Percentiles rank a stretch among this genome's conserved stretches.
These are phyloP conservation scores for Teinopalpus imperialis DNA, from an alignment of 2,888 invertebrate species.

Conservation along the genomic window DNA sequence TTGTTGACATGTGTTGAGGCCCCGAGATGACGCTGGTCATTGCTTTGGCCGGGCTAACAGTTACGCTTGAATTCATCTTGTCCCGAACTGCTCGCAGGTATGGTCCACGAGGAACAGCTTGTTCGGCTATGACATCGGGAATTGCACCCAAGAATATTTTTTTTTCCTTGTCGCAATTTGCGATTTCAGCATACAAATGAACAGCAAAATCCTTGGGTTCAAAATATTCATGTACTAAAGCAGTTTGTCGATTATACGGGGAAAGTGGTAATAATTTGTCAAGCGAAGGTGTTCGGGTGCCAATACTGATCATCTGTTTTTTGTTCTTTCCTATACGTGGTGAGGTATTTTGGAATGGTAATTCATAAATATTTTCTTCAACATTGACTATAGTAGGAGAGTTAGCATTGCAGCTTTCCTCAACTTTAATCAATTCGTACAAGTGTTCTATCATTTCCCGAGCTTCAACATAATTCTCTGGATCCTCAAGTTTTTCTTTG, in stretches of 20 bases:
- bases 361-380: conserved; percentile 84
- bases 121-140: conserved; percentile 71
- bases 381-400: conserved; percentile 35
- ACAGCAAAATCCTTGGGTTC: conserved; percentile 79
- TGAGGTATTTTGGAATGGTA: conserved; percentile 76
- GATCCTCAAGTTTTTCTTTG: conserved; percentile 86
- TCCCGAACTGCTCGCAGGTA: conserved; percentile 84
- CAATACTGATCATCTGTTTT: conserved; percentile 76
- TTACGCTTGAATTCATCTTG: conserved; percentile 58
- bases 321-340: conserved; percentile 62
- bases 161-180: conserved; percentile 68
- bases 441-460: conserved; percentile 89
- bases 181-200: conserved; percentile 84
- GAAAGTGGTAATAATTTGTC: conserved; percentile 79
- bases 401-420: conserved; percentile 84
- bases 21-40: conserved; percentile 39
- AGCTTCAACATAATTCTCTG: conserved; percentile 87
- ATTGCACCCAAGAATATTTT: conserved; percentile 52
- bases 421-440: conserved; percentile 88
- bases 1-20: conserved; percentile 47
- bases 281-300: conserved; percentile 81
- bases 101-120: conserved; percentile 75
- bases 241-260: conserved; percentile 68
- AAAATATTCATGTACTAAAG: conserved; percentile 72
- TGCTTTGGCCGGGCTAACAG: conserved; percentile 41